These are phyloP conservation scores for Gallinago media DNA, from an alignment of 2,113 vertebrate species.

Conservation along the genomic window DNA sequence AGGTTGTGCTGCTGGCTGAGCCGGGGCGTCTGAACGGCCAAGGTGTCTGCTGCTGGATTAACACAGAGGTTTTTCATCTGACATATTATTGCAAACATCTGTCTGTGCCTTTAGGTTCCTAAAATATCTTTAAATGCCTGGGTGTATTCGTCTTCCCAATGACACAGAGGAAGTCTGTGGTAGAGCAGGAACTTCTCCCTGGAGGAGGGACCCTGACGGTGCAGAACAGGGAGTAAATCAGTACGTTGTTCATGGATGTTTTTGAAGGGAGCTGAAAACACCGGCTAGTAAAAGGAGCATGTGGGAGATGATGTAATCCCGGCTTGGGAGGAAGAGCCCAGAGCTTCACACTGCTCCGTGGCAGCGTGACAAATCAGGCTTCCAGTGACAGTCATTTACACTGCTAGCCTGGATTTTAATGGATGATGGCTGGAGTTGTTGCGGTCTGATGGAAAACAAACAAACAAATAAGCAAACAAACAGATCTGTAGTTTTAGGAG, in stretches of 20 bases:
- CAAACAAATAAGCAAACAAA: not conserved
- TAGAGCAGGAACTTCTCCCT: not conserved
- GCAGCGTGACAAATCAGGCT: not conserved
- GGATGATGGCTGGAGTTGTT: not conserved
- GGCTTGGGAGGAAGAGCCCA: not conserved
- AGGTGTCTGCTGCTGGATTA: constrained; percentile 2
- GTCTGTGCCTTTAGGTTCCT: not conserved
- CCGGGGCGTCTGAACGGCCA: not conserved
- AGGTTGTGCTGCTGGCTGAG: not conserved
- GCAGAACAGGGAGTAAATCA: not conserved
- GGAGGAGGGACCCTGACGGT: not conserved
- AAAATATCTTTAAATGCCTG: constrained; percentile 6
- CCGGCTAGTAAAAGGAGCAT: not conserved
- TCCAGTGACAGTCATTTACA: not conserved
- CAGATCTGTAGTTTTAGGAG: constrained; percentile 9
- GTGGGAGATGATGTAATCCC: constrained; percentile 40
- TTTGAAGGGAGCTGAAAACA: constrained; percentile 9
- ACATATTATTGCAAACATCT: not conserved
- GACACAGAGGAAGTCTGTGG: constrained; percentile 25
- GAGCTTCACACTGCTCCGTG: not conserved
- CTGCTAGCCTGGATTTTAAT: not conserved
- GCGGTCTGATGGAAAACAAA: not conserved
- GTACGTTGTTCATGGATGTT: rapidly evolving
- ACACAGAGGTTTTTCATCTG: not conserved
- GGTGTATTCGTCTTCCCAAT: not conserved